Conservation (phyloP, 2,797 vertebrate species). For the Onychomys torridus region DNA sequence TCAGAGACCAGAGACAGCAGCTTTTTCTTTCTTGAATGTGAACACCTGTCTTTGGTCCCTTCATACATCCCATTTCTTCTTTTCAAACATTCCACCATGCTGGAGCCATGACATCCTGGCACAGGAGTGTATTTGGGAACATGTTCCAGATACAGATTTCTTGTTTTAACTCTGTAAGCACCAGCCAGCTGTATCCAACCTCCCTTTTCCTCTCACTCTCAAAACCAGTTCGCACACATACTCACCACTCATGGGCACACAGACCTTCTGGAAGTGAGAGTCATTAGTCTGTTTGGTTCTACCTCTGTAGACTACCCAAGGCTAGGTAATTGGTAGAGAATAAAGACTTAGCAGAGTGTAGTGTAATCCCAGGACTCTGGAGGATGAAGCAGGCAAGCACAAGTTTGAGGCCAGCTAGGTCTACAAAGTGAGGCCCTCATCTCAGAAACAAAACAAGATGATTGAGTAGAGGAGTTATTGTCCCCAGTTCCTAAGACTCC, state of each 20-base stretch:
- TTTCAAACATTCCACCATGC: neutral
- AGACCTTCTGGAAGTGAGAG: neutral
- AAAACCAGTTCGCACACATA: neutral
- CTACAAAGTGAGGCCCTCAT: neutral
- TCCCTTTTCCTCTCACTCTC: constrained; percentile 6
- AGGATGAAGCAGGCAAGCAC: neutral
- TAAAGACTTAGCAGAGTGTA: neutral
- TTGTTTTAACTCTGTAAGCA: constrained; percentile 11
- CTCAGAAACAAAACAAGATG: neutral
- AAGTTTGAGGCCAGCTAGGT: neutral
- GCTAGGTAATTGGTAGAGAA: neutral
- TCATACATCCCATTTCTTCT: constrained; percentile 1
- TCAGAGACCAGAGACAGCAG: neutral
- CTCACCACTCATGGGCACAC: neutral
- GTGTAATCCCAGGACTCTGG: neutral
- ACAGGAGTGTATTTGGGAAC: neutral
- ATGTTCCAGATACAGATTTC: neutral
- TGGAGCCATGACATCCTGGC: neutral
- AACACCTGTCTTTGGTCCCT: neutral
- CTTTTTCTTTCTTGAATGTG: neutral
- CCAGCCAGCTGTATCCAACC: neutral
- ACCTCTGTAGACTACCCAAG: neutral
- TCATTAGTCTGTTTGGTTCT: neutral
- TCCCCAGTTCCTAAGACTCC: too few species aligned
- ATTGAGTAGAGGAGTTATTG: neutral